phyloP scores from a whole-genome alignment of 2,888 invertebrate genomes.

The Orthosia incerta region DNA sequence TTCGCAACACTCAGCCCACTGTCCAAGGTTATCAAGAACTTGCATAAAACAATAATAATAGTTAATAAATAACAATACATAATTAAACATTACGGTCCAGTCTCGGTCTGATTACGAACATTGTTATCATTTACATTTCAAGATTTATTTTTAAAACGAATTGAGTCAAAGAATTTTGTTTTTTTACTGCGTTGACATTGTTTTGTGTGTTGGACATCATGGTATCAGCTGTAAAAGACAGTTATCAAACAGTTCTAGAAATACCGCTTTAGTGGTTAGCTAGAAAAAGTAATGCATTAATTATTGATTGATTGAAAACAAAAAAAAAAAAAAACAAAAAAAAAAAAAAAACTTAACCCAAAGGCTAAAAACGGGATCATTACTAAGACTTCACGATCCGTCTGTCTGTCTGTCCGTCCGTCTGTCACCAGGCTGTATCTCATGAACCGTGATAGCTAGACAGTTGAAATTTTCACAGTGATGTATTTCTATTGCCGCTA shows the following conservation, averaged over 20 bases:
- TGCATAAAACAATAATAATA: slow-evolving; percentile 9
- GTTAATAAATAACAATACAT: slow-evolving; percentile 6
- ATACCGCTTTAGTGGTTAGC: no score
- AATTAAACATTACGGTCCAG: not conserved
- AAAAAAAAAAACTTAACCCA: no score
- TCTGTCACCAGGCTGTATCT: no score
- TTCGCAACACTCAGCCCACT: not conserved
- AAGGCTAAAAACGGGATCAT: no score
- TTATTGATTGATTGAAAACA: no score
- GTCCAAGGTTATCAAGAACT: slow-evolving; percentile 18
- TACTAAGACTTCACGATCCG: no score
- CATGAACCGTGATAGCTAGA: no score
- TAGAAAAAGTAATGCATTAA: no score
- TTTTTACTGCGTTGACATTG: not conserved
- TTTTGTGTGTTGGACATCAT: not conserved
- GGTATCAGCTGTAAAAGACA: not conserved
- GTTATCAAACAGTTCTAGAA: not conserved
- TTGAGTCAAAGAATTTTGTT: not conserved
- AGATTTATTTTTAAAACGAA: not conserved
- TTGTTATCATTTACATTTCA: not conserved
- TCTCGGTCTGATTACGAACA: slow-evolving; percentile 13
- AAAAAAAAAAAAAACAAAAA: no score
- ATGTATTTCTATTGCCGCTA: no score
- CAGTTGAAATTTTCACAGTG: no score
- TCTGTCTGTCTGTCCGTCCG: no score